phyloP scores from a whole-genome alignment of 2,797 vertebrate genomes.

The Clarias platycephalus region DNA sequence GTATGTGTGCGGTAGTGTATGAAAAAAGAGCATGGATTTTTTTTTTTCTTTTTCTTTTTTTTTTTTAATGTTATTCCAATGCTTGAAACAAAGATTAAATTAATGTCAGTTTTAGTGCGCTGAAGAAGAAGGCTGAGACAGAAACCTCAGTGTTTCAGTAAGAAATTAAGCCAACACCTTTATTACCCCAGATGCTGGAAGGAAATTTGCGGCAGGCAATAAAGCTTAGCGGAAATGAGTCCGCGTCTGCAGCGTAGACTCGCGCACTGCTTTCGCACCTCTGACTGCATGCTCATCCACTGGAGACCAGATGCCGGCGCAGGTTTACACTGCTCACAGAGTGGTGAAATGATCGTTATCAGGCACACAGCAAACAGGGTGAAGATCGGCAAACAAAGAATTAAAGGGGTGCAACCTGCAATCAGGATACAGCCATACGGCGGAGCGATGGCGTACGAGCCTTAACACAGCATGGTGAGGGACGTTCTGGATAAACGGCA shows the following conservation, averaged over 20 bases:
- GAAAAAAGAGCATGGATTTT: conserved; percentile 15
- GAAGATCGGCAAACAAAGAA: not conserved
- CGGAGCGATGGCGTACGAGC: not conserved
- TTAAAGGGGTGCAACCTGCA: not conserved
- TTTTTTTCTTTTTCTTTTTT: not conserved
- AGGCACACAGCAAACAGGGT: not conserved
- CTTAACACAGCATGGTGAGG: not conserved
- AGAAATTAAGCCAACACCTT: conserved; percentile 36
- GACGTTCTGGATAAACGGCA: conserved; percentile 8
- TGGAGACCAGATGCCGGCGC: conserved; percentile 2
- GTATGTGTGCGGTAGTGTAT: not conserved
- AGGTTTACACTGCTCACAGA: conserved; percentile 15
- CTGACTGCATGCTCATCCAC: conserved; percentile 16
- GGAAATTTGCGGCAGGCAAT: conserved; percentile 55
- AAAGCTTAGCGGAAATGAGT: conserved; percentile 41
- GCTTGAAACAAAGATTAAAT: not conserved
- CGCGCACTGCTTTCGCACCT: conserved; percentile 26
- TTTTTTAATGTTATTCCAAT: not conserved
- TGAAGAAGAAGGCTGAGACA: not conserved
- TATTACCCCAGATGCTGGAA: conserved; percentile 63
- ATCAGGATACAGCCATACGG: not conserved
- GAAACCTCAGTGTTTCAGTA: conserved; percentile 8
- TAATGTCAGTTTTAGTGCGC: not conserved
- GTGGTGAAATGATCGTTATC: conserved; percentile 15
- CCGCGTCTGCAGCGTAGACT: conserved; percentile 11